Conservation (phyloP, 2,113 vertebrate species). For the Patagioenas fasciata region DNA sequence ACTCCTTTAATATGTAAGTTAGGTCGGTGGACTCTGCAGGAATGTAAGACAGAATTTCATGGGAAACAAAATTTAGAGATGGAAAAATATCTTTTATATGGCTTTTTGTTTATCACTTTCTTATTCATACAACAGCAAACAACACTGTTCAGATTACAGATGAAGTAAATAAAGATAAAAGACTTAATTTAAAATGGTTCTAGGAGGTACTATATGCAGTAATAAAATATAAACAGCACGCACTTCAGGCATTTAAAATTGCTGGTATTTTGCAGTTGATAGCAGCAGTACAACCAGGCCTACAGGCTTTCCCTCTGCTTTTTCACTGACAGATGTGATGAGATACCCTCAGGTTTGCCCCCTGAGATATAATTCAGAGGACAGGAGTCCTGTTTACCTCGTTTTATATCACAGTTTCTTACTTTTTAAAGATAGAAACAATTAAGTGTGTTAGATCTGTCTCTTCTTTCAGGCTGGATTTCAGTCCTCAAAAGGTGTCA, state of each 20-base stretch:
- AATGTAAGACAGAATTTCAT: background rate
- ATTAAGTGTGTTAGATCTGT: background rate
- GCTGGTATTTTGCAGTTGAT: constrained; percentile 1
- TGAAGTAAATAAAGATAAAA: constrained; percentile 2
- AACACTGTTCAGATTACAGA: background rate
- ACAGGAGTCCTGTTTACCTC: background rate
- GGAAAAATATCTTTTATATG: background rate
- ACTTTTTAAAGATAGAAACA: background rate
- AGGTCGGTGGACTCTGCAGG: background rate
- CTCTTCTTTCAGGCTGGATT: background rate
- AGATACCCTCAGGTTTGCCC: background rate
- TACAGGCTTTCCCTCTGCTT: background rate
- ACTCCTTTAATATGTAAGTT: background rate
- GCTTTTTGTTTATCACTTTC: background rate
- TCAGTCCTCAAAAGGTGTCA: background rate
- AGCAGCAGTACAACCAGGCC: background rate
- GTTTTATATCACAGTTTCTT: background rate
- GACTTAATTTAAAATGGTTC: background rate
- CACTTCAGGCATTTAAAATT: constrained; percentile 10
- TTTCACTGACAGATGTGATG: background rate
- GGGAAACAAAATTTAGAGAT: background rate
- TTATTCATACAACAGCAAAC: background rate
- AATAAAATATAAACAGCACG: background rate
- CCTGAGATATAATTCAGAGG: background rate
- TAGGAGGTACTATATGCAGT: background rate